Base-by-base conservation (phyloP, 2,797 vertebrate genomes). In the Gadopsis marmoratus region DNA sequence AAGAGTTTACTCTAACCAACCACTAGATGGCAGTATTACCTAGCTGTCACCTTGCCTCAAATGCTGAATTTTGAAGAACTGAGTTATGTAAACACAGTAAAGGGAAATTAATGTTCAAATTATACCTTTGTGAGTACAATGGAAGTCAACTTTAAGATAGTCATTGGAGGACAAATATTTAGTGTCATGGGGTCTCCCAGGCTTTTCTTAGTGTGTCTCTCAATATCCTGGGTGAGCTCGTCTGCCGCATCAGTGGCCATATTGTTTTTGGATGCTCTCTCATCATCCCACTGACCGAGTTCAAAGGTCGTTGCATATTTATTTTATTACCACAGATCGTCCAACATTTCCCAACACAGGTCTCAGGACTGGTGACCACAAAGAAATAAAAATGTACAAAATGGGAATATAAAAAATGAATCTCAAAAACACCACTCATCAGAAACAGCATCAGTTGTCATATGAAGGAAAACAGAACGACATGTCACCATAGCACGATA, bases 291-390 rank as follows among this genome's bases (percentile, higher is more conserved):
- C 71, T 60, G 59, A 87, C 48, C 9, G 33, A 80, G 54, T 69
- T 81, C 83, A 51, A 73, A 87, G 59, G 81, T 58, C 7, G 33
- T 94, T 95, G 93, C 93, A 94, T 95, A 95, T 92, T 92, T 94
- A 60, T 92, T 95, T 96, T 95, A 95, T 95, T 95, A 88, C 91
- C 92, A 94, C 91, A 93, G 90, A 90, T 92, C 93, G 92, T 92
- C 88, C 91, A 91, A 92, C 86, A 92, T 91, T 92, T 94, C 84
- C 87, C 92, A 88, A 93, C 93, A 94, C 89, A 92, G 84, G 89
- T 85, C 90, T 93, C 87, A 79, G 85, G 90, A 88, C 88, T 91
- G 91, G 91, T 94, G 93, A 95, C 89, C 75, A 91, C 87, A 83
- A 88, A 88, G 10, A 89, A 88, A 76, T 90, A 86, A 93, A 90